Conservation (phyloP, 2,113 vertebrate genomes). For the Leptosomus discolor region DNA sequence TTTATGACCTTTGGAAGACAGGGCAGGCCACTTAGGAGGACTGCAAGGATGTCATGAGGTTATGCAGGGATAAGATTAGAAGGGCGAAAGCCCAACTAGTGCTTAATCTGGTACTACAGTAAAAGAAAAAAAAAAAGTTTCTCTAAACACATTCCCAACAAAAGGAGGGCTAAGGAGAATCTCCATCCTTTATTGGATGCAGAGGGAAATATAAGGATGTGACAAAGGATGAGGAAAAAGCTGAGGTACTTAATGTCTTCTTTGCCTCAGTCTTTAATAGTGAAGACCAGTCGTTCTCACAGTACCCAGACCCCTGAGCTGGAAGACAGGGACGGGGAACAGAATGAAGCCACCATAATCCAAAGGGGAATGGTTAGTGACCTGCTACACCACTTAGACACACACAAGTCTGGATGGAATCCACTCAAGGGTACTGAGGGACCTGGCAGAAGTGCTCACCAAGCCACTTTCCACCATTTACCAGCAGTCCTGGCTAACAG, state of each 20-base stretch:
- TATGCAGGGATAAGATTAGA: not conserved
- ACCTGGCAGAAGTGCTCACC: not conserved
- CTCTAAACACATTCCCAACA: not conserved
- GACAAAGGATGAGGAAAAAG: not conserved
- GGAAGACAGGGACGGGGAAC: not conserved
- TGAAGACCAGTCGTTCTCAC: not conserved
- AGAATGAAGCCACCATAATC: not conserved
- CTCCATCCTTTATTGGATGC: not conserved
- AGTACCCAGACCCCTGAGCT: not conserved
- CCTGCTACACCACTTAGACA: not conserved
- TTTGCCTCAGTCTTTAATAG: not conserved
- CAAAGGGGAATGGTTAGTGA: not conserved
- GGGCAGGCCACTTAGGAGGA: not conserved
- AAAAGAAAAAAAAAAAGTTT: not conserved
- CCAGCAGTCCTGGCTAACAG: no score
- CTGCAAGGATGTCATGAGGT: not conserved
- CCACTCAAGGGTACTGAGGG: not conserved
- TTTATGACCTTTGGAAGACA: not conserved
- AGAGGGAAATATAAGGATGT: no score
- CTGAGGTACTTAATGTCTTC: not conserved
- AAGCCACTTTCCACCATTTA: not conserved
- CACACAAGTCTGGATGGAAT: not conserved
- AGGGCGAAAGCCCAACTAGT: not conserved
- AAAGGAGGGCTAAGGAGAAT: not conserved
- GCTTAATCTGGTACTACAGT: not conserved